phyloP scores from a whole-genome alignment of 2,888 invertebrate genomes.

The Tupiocoris notatus region DNA sequence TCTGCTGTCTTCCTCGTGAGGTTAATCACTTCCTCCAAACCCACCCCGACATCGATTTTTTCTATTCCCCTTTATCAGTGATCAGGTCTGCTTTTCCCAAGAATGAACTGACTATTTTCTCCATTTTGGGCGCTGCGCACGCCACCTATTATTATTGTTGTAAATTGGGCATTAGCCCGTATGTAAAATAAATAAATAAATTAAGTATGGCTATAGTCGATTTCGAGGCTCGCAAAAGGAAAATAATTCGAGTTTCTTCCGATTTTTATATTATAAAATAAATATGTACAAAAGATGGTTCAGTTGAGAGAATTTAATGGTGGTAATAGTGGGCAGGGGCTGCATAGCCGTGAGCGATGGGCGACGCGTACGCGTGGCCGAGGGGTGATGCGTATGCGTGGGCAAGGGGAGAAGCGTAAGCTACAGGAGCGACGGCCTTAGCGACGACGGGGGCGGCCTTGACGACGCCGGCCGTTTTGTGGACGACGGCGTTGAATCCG shows the following conservation, averaged over 20 bases:
- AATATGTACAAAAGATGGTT: background rate
- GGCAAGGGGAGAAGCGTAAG: background rate
- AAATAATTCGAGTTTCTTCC: background rate
- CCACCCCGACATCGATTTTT: too few species aligned
- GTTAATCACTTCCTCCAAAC: too few species aligned
- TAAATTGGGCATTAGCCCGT: too few species aligned
- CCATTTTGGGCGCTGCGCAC: too few species aligned
- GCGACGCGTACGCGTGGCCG: background rate
- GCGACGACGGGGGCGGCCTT: constrained; percentile 35
- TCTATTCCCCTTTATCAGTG: too few species aligned
- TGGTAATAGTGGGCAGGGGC: background rate
- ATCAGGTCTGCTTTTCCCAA: too few species aligned
- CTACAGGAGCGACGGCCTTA: constrained; percentile 24
- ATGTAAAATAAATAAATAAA: too few species aligned
- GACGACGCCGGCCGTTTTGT: constrained; percentile 28
- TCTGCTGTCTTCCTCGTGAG: too few species aligned
- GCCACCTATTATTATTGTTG: too few species aligned
- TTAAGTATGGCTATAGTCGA: too few species aligned
- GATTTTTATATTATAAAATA: background rate
- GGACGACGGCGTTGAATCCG: constrained; percentile 32
- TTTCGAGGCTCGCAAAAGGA: too few species aligned
- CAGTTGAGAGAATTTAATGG: background rate
- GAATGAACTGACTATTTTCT: too few species aligned
- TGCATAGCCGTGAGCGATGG: background rate
- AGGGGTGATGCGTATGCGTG: background rate